Base-by-base conservation (phyloP, 2,888 invertebrate species). In the Apodemia zela region DNA sequence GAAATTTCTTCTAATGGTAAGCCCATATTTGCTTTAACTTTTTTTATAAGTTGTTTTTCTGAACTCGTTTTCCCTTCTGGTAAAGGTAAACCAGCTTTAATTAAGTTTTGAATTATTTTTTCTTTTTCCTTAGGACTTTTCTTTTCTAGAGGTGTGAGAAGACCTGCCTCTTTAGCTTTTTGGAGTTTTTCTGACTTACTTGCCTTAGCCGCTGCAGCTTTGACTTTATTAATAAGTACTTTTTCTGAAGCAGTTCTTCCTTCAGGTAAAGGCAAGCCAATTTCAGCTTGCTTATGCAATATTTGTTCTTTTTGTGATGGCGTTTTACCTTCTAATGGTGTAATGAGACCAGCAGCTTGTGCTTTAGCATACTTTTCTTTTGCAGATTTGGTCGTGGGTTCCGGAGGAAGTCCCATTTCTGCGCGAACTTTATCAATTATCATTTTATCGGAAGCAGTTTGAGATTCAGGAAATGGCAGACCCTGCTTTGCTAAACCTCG, bases 41-140 rank as follows among this genome's bases (percentile, higher is more conserved):
- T 76, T 1, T 72, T 69, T 0, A 77, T 67, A 0, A 80, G 33
- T 33, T 75, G 72, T 60, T 71, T 75, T 45, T 77, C 81, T 0
- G 80, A 80, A 0, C 70, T 18, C 2, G 78, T 76, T 71, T 75
- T 75, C 0, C 64, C 77, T 59, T 76, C 75, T 2, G 79, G 79
- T 2, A 81, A 65, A 0, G 74, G 74, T 2, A 77, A 21, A 0
- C 78, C 78, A 18, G 71, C 68, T 60, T 63, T 70, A 5, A 71
- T 77, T 58, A 78, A 64, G 1, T 69, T 73, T 66, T 47, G 71
- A 17, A 70, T 17, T n/a, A 65, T 61, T 60, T 65, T 66, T 61
- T 77, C 76, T 61, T 76, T 79, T 64, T 79, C 72, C 25, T 72
- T 64, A 13, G 66, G 65, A 8, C 71, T 63, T 61, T 73, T 75